Evolutionary conservation across 2,888 invertebrate genomes (phyloP).

Genomic region (Eurytoma adleriae): DNA sequence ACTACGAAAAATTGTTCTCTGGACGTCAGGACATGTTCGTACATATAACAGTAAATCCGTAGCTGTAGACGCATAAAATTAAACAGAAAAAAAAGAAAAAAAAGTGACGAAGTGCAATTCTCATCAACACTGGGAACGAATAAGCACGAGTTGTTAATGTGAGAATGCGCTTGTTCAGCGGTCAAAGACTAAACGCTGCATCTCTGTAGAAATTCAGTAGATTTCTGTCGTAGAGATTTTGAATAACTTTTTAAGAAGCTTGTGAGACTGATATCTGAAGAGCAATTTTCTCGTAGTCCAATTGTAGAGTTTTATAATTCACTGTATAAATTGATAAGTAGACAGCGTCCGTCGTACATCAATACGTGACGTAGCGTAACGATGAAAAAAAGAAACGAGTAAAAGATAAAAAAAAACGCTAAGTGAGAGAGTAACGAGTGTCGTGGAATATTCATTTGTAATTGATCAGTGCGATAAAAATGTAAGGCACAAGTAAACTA

Average conservation of each 20-base stretch:
- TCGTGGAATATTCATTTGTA: constrained; percentile 29
- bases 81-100: constrained; percentile 23
- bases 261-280: constrained; percentile 12
- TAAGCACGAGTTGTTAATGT: constrained; percentile 36
- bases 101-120: constrained; percentile 36
- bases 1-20: constrained; percentile 32
- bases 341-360: constrained; percentile 23
- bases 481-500: constrained; percentile 41
- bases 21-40: constrained; percentile 17
- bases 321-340: constrained; percentile 46
- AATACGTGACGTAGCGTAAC: not conserved
- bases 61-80: constrained; percentile 34
- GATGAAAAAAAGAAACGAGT: constrained; percentile 4
- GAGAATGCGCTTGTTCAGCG: constrained; percentile 43
- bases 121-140: constrained; percentile 13
- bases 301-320: constrained; percentile 50
- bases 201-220: constrained; percentile 20
- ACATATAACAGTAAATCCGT: constrained; percentile 34
- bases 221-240: constrained; percentile 16
- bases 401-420: constrained; percentile 10
- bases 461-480: constrained; percentile 38
- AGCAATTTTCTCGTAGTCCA: constrained; percentile 37
- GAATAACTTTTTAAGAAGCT: constrained; percentile 36
- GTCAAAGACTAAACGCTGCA: constrained; percentile 16
- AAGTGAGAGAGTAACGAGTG: constrained; percentile 19